A percentile compares a stretch with the other conserved stretches of the same genome.
Evolutionary conservation across 53 echinoderm and acorn worm species (phyloP).

Genomic region (Glandiceps talaboti): DNA sequence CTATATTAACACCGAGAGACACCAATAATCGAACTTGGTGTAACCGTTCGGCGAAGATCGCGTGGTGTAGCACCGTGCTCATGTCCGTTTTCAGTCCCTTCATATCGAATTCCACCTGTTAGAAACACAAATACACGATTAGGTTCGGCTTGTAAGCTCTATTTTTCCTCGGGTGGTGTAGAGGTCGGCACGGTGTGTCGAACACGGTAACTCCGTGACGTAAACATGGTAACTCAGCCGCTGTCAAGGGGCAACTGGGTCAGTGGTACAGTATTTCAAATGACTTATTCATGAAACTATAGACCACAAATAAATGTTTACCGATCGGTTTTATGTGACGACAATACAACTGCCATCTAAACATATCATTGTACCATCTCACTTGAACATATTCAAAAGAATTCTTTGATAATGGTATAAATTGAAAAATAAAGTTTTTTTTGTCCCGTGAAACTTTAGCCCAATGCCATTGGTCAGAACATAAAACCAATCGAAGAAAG

Average conservation of each 20-base stretch:
- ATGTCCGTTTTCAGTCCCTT: background rate
- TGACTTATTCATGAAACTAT: background rate
- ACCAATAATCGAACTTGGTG: slow-evolving; percentile 68
- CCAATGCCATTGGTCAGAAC: too few species aligned
- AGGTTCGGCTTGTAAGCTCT: too few species aligned
- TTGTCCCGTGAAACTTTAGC: too few species aligned
- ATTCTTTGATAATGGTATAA: too few species aligned
- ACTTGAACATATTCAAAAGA: too few species aligned
- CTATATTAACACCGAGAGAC: slow-evolving; percentile 56
- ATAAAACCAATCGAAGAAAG: too few species aligned
- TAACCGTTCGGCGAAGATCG: slow-evolving; percentile 48
- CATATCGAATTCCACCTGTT: background rate
- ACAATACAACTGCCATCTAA: background rate
- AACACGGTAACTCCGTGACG: background rate
- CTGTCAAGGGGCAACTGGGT: background rate
- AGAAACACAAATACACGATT: background rate
- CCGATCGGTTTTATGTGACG: background rate
- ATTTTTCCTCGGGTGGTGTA: too few species aligned
- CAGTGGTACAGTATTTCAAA: background rate
- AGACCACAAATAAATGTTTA: background rate
- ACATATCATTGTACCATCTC: background rate
- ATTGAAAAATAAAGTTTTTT: too few species aligned
- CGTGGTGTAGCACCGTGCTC: slow-evolving; percentile 42
- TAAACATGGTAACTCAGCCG: background rate
- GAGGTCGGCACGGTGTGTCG: too few species aligned